Base-by-base conservation (phyloP, 2,113 vertebrate genomes). In the Okapia johnstoni region DNA sequence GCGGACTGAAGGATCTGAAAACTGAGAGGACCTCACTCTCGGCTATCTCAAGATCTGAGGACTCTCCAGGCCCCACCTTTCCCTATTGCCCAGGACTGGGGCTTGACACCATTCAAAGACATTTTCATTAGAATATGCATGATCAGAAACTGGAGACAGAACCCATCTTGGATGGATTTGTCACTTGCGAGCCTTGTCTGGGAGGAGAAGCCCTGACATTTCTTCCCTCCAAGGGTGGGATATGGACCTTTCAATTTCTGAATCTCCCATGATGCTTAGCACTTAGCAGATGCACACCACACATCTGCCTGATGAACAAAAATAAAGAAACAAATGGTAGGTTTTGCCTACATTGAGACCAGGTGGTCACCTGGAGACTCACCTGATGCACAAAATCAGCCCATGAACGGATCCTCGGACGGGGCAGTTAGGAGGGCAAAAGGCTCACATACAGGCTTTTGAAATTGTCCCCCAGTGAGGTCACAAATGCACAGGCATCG, bases 401-500 rank as follows among this genome's bases (percentile, higher is more conserved):
- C 46, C 3, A 0, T 3, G 73, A 10, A 81, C 4, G 7, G 17
- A 28, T 1, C 2, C 48, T 9, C 1, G 48, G 17, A 17, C 4
- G 25, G 52, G 28, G 30, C 6, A 5, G 3, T 3, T 15, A 1
- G 76, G 43, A 16, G 40, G 15, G 30, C 23, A 15, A 50, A 23
- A 25, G 30, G 23, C 26, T 61, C 36, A 2, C 8, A 16, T 0
- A 11, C 11, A 6, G 55, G 13, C 12, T 13, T 88, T 5, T 46
- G 43, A 14, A 30, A 36, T 0, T 5, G 11, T 19, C 12, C 57
- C 76, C 7, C 7, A 2, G 4, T 5, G 63, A 40, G 50, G 63
- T 4, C 25, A n/a, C 36, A 33, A 14, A 13, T 0, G 9, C 21
- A 19, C 60, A 16, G 50, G 52, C 83, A 1, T 0, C 0, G 6